Conservation (phyloP, 1,140 invertebrate genomes). For the Paraescarpia echinospica region DNA sequence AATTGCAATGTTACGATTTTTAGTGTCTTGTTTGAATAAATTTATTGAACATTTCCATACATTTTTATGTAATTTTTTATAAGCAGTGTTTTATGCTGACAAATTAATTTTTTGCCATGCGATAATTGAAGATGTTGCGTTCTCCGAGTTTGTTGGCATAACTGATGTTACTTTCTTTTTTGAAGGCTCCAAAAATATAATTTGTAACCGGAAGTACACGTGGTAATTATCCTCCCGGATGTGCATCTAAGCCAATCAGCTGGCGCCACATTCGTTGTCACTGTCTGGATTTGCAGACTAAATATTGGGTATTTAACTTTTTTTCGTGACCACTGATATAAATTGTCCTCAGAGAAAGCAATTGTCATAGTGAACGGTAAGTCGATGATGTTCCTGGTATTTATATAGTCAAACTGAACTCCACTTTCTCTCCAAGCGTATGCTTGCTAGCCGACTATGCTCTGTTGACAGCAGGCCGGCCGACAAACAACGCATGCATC, state of each 20-base stretch:
- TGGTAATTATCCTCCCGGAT: constrained; percentile 23
- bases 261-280: constrained; percentile 41
- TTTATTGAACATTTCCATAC: too few relatives aligned
- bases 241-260: constrained; percentile 34
- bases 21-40: too few relatives aligned
- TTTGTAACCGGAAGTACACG: constrained; percentile 29
- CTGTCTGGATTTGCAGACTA: not conserved
- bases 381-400: not conserved
- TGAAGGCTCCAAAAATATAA: not conserved
- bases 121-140: not conserved
- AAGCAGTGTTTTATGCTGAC: not conserved
- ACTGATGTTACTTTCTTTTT: not conserved
- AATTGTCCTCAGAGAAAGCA: constrained; percentile 18
- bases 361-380: constrained; percentile 10
- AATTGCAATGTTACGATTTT: too few relatives aligned
- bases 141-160: not conserved
- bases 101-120: not conserved
- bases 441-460: not conserved
- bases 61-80: not conserved
- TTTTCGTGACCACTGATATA: not conserved
- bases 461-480: not conserved
- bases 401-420: not conserved
- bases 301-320: constrained; percentile 15
- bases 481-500: not conserved
- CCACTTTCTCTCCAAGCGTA: not conserved